Evolutionary conservation across 2,888 invertebrate species (phyloP), one percentile per base, ranked within the genome.

Genomic region (Lepas anatifera): DNA sequence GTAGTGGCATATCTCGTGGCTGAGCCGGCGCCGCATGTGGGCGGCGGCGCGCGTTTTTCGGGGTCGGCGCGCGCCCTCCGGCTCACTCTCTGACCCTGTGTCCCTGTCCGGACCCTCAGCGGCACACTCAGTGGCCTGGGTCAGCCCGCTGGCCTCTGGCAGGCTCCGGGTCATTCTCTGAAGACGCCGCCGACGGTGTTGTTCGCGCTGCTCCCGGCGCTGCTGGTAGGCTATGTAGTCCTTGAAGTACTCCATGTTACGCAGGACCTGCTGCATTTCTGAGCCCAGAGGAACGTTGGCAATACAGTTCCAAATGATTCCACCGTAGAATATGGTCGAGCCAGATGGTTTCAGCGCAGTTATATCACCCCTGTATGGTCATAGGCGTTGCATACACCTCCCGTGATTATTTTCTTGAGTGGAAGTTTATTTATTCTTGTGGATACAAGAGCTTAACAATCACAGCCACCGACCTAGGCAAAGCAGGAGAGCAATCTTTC

Each of bases 261-360:
- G 37, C 11, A 64, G 64, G 3, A 64, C 64, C 39, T 64, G 64
- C 64, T 64, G 64, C 64, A 64, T 64, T n/a, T n/a, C n/a, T n/a
- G n/a, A n/a, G n/a, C n/a, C n/a, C n/a, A n/a, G n/a, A n/a, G n/a
- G n/a, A n/a, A n/a, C n/a, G n/a, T n/a, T n/a, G n/a, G n/a, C n/a
- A n/a, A n/a, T n/a, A n/a, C n/a, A n/a, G n/a, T n/a, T n/a, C n/a
- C n/a, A n/a, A n/a, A n/a, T n/a, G n/a, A n/a, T n/a, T n/a, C n/a
- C n/a, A n/a, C n/a, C n/a, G n/a, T n/a, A n/a, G n/a, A n/a, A n/a
- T n/a, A n/a, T n/a, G n/a, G n/a, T n/a, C n/a, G n/a, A n/a, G n/a
- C n/a, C n/a, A n/a, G n/a, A n/a, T n/a, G n/a, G n/a, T n/a, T n/a
- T n/a, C n/a, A n/a, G n/a, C n/a, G n/a, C n/a, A n/a, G n/a, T n/a